Evolutionary conservation across 2,797 vertebrate genomes (phyloP).

Genomic region (Enteromius viviparus): DNA sequence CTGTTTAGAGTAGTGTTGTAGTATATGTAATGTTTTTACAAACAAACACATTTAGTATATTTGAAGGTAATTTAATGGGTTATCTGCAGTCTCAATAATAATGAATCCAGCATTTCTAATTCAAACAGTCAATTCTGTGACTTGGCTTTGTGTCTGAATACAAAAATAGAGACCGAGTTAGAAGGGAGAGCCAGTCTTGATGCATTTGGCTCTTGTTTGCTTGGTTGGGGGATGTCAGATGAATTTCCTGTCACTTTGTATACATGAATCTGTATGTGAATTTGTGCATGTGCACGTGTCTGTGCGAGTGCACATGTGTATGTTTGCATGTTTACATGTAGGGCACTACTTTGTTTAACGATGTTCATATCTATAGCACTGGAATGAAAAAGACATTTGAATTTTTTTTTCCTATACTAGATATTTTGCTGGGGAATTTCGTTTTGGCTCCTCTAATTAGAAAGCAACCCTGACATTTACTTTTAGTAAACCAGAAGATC

Average conservation of each 20-base stretch:
- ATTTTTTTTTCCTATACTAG: neutral
- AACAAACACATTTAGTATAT: neutral
- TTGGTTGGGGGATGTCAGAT: conserved; percentile 38
- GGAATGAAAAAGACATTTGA: conserved; percentile 11
- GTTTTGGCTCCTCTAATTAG: conserved; percentile 25
- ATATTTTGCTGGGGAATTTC: conserved; percentile 16
- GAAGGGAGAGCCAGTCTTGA: conserved; percentile 10
- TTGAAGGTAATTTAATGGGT: neutral
- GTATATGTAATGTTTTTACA: neutral
- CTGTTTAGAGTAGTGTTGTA: neutral
- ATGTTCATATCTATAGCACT: neutral
- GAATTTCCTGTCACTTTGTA: conserved; percentile 17
- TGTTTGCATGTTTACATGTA: neutral
- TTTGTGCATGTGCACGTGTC: neutral
- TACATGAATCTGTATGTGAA: conserved; percentile 19
- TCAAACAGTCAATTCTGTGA: neutral
- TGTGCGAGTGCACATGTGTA: neutral
- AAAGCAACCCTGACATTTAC: conserved; percentile 46
- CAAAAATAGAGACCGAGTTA: conserved; percentile 12
- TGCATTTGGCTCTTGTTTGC: conserved; percentile 30
- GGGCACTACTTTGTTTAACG: neutral
- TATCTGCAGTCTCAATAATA: neutral
- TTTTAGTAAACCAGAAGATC: conserved; percentile 22
- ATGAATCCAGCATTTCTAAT: neutral
- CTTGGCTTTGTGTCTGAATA: neutral